Evolutionary conservation across 1,140 invertebrate genomes (phyloP), one percentile per base, ranked within the genome.

Genomic region (Amphibalanus amphitrite): DNA sequence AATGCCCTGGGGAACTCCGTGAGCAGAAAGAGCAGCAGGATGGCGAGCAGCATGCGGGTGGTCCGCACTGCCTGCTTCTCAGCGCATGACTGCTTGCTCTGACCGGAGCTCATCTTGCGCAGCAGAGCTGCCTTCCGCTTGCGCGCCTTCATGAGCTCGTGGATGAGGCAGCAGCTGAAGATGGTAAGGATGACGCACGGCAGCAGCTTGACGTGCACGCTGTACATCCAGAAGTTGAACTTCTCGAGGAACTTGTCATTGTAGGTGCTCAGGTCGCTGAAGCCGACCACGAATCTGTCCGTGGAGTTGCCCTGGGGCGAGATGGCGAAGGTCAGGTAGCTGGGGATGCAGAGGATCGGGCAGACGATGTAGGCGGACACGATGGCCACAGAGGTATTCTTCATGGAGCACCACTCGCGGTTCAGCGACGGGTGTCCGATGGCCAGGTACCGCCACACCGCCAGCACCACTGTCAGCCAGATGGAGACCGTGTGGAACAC

Each of bases 401-500:
- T 8, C 74, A 75, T 74, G 47, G 72, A 71, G 69, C 75, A 75
- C 75, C 75, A 75, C 15, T 69, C 29, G 15, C 68, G 65, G 72
- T 74, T 75, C 38, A 72, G 71, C 38, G 72, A 70, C n/a, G 75
- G 75, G 65, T 71, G 71, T 30, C 71, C 75, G 67, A 75, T 73
- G 67, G 75, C 75, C 26, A 97, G 88, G 78, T 93, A 97, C 8
- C 94, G 83, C 90, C 95, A 97, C 8, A 97, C 87, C 0, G 94
- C 94, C 59, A 97, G 79, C 0, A 90, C 91, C 0, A 97, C 88
- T 0, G 93, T 95, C 71, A 97, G 79, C 86, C 90, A 95, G 71
- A 95, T 95, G 0, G 92, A 93, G 67, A 95, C 90, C 0, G 93
- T 95, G 79, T 97, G 94, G 77, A 88, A 88, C 0, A 93, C 90